A percentile compares a stretch with the other conserved stretches of the same genome.
Evolutionary conservation across 30 jellyfish, hydroid and myxozoan genomes (phyloP).

Genomic region (Morbakka virulenta): DNA sequence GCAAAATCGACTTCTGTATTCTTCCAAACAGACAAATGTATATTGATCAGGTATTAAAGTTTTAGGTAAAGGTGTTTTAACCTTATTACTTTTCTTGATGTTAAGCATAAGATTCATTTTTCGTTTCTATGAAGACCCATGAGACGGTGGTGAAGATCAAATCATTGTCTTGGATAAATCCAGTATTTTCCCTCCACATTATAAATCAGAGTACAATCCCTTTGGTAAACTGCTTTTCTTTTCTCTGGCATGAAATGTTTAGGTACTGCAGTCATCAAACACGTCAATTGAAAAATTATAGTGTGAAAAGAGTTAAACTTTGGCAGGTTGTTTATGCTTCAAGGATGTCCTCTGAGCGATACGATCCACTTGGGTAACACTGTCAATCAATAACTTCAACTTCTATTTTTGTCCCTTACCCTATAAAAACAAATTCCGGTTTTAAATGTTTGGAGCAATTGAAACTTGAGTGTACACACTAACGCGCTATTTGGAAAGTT

Average conservation of each 20-base stretch:
- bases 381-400: conserved; percentile 28
- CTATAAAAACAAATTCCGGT: conserved; percentile 58
- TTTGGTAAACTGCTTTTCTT: conserved; percentile 24
- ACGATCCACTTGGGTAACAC: conserved; percentile 69
- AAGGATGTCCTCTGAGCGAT: conserved; percentile 47
- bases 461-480: conserved; percentile 29
- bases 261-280: conserved; percentile 32
- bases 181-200: conserved; percentile 74
- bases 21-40: conserved; percentile 3
- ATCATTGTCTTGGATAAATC: conserved; percentile 49
- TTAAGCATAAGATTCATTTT: conserved; percentile 58
- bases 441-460: not conserved
- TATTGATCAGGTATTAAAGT: conserved; percentile 38
- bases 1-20: conserved; percentile 4
- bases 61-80: conserved; percentile 51
- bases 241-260: conserved; percentile 72
- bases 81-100: conserved; percentile 1
- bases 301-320: conserved; percentile 45
- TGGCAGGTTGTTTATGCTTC: conserved; percentile 42
- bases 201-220: conserved; percentile 56
- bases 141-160: conserved; percentile 25
- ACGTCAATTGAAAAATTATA: conserved; percentile 47
- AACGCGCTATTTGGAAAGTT: conserved; percentile 59
- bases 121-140: conserved; percentile 16
- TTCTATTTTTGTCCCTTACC: conserved; percentile 41